A percentile compares a stretch with the other conserved stretches of the same genome.
phyloP scores from a whole-genome alignment of 2,797 vertebrate genomes.

The Cyprinella venusta region DNA sequence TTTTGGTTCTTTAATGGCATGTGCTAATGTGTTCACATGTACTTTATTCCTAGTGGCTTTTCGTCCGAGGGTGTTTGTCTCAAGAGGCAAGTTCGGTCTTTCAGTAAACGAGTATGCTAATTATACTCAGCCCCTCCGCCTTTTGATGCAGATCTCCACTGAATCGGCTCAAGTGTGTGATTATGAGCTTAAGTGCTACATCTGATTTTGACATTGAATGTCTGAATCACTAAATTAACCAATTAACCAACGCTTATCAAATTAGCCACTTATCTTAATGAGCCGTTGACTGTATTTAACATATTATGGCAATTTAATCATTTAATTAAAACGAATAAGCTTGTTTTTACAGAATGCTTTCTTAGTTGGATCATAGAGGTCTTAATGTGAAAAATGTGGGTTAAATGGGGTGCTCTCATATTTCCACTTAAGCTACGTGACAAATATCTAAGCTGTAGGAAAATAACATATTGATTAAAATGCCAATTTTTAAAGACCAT shows the following conservation, averaged over 20 bases:
- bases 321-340: conserved; percentile 39
- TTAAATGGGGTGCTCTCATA: neutral
- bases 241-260: conserved; percentile 43
- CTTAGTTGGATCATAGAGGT: neutral
- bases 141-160: conserved; percentile 19
- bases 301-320: conserved; percentile 10
- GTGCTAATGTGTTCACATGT: conserved; percentile 54
- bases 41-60: conserved; percentile 84
- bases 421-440: too few relatives aligned
- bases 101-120: conserved; percentile 29
- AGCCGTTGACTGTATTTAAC: conserved; percentile 47
- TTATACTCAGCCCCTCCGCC: conserved; percentile 15
- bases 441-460: neutral
- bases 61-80: conserved; percentile 89
- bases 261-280: conserved; percentile 31
- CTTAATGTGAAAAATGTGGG: neutral
- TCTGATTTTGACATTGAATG: conserved; percentile 40
- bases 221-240: conserved; percentile 51
- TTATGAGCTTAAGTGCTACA: conserved; percentile 32
- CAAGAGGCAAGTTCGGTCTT: conserved; percentile 89
- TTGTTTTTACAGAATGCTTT: neutral
- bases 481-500: neutral
- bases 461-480: neutral
- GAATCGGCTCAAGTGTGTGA: conserved; percentile 25
- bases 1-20: conserved; percentile 39